These are phyloP conservation scores for Colletes collaris DNA, from an alignment of 2,888 invertebrate genomes.

Conservation along the genomic window DNA sequence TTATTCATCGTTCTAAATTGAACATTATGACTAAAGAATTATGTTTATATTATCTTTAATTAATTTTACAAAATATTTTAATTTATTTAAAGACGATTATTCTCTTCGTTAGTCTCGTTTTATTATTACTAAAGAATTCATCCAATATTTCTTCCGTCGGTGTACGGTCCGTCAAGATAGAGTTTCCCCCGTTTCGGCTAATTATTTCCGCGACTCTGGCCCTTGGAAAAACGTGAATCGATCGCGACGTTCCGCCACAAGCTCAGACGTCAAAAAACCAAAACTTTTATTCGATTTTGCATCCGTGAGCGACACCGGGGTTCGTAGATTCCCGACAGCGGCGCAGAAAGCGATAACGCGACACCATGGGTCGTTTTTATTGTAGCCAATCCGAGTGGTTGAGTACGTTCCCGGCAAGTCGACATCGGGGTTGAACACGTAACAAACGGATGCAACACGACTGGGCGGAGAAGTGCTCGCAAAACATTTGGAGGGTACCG, in stretches of 20 bases:
- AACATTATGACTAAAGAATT: too few species aligned
- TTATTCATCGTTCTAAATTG: too few species aligned
- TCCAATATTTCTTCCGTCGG: too few species aligned
- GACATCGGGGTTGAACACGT: constrained; percentile 34
- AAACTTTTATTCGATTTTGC: neutral
- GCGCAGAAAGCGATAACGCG: constrained; percentile 18
- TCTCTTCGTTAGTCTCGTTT: too few species aligned
- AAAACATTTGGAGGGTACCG: constrained; percentile 62
- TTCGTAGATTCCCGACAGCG: neutral
- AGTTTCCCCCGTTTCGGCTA: too few species aligned
- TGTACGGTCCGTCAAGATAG: too few species aligned
- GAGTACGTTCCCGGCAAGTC: constrained; percentile 22
- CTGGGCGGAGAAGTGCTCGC: constrained; percentile 55
- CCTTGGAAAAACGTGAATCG: too few species aligned
- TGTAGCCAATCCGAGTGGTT: constrained; percentile 26
- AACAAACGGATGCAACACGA: constrained; percentile 51
- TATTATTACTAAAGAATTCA: too few species aligned
- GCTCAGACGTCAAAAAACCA: neutral
- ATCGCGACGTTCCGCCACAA: neutral
- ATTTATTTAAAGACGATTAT: too few species aligned
- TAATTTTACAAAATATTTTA: too few species aligned
- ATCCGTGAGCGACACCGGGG: neutral
- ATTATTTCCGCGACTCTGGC: too few species aligned
- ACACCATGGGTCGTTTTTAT: constrained; percentile 32
- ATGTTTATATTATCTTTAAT: too few species aligned